Evolutionary conservation across 2,797 vertebrate genomes (phyloP).

Genomic region (Sebastes paucispinis): DNA sequence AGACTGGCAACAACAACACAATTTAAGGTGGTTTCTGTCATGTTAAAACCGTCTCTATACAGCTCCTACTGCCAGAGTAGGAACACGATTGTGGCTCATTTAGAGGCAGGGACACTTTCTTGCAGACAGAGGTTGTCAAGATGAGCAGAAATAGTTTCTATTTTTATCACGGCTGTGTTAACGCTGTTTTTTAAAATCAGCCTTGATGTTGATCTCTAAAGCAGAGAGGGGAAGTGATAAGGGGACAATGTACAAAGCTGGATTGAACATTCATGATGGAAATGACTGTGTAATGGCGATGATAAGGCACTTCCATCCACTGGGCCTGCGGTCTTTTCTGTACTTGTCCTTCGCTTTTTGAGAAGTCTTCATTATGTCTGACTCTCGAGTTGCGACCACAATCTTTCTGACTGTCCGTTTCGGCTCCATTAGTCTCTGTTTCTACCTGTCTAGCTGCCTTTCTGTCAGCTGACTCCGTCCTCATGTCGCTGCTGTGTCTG

Average conservation of each 20-base stretch:
- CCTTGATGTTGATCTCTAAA: conserved; percentile 30
- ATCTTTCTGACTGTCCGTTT: conserved; percentile 21
- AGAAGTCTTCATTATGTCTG: conserved; percentile 42
- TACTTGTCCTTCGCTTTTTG: conserved; percentile 10
- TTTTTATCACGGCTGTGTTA: conserved; percentile 4
- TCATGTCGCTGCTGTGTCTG: conserved; percentile 25
- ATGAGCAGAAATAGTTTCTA: background rate
- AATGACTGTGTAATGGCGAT: conserved; percentile 17
- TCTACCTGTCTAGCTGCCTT: conserved; percentile 29
- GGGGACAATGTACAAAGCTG: background rate
- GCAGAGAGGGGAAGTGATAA: conserved; percentile 14
- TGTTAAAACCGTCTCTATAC: background rate
- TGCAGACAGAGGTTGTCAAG: conserved; percentile 3
- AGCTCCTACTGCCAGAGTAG: conserved; percentile 7
- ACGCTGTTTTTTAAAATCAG: conserved; percentile 14
- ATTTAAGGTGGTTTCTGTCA: background rate
- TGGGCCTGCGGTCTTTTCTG: conserved; percentile 1
- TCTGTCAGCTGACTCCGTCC: conserved; percentile 25
- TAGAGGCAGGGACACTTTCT: background rate
- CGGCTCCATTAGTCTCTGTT: conserved; percentile 31
- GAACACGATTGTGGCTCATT: background rate
- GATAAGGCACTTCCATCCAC: conserved; percentile 19
- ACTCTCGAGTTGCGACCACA: conserved; percentile 6
- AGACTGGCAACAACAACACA: conserved; percentile 21
- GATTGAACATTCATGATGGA: conserved; percentile 4